phyloP scores from a whole-genome alignment of 2,113 vertebrate genomes.

The Pseudolaguvia tuberculata region DNA sequence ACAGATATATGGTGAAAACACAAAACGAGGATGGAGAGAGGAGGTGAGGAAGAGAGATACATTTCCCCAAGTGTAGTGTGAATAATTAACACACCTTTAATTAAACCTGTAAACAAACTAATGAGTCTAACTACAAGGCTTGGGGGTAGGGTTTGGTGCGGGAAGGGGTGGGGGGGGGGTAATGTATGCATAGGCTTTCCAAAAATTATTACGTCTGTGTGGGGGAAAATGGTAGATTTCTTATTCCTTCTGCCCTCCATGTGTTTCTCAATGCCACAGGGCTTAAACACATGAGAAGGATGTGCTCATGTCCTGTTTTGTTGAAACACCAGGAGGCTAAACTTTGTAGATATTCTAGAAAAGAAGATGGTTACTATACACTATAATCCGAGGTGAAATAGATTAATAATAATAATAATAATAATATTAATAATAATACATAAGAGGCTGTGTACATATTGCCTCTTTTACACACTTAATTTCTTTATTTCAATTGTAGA shows the following conservation, averaged over 20 bases:
- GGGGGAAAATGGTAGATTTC: slow-evolving; percentile 50
- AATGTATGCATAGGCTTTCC: slow-evolving; percentile 15
- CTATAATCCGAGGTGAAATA: neutral
- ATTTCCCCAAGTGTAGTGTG: slow-evolving; percentile 50
- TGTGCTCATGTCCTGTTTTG: neutral
- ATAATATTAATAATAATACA: too few species aligned
- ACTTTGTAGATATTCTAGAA: neutral
- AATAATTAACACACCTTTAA: slow-evolving; percentile 72
- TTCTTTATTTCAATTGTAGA: too few species aligned
- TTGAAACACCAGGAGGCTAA: too few species aligned
- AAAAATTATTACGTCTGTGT: slow-evolving; percentile 46
- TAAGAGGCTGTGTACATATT: too few species aligned
- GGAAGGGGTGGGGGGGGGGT: neutral
- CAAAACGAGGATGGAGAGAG: slow-evolving; percentile 7
- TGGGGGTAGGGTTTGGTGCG: slow-evolving; percentile 15
- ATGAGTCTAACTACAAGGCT: slow-evolving; percentile 56
- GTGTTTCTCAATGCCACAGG: slow-evolving; percentile 47
- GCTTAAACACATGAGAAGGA: slow-evolving; percentile 14
- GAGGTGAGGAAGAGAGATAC: slow-evolving; percentile 46
- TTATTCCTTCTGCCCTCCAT: slow-evolving; percentile 68
- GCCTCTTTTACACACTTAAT: too few species aligned
- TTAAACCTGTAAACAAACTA: slow-evolving; percentile 65
- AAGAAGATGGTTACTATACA: neutral
- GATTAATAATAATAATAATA: too few species aligned
- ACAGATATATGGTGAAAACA: slow-evolving; percentile 3